Evolutionary conservation across 1,140 invertebrate species (phyloP).

Genomic region (Drosophila prosaltans): DNA sequence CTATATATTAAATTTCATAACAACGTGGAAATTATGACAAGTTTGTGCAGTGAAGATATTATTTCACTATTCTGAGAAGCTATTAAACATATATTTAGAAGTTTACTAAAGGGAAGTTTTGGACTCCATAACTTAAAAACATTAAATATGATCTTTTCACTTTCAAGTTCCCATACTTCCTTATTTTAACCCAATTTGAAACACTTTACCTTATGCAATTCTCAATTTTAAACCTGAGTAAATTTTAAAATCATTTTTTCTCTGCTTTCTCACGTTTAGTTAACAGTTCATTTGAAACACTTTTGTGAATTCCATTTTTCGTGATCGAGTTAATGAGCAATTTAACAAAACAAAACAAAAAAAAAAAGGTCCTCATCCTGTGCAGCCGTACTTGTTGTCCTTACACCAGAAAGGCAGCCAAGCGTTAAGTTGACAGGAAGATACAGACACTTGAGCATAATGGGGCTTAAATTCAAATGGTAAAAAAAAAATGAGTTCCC

Average conservation of each 20-base stretch:
- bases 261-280: conserved; percentile 34
- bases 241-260: conserved; percentile 4
- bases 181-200: neutral
- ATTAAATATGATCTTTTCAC: no score
- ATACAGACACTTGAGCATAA: conserved; percentile 48
- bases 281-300: conserved; percentile 19
- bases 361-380: conserved; percentile 29
- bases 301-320: conserved; percentile 14
- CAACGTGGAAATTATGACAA: no score
- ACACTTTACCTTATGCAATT: neutral
- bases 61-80: no score
- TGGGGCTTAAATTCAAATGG: conserved; percentile 13
- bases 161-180: neutral
- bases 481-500: conserved; percentile 25
- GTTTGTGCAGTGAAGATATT: no score
- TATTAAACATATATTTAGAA: no score
- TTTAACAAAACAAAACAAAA: conserved; percentile 38
- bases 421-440: conserved; percentile 55
- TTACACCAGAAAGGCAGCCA: conserved; percentile 28
- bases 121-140: no score
- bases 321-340: conserved; percentile 46
- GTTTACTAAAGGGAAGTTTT: no score
- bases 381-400: conserved; percentile 12
- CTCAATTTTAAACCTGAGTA: conserved; percentile 18
- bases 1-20: no score